Conservation (phyloP, 1,140 invertebrate species). For the Anadara kagoshimensis region DNA sequence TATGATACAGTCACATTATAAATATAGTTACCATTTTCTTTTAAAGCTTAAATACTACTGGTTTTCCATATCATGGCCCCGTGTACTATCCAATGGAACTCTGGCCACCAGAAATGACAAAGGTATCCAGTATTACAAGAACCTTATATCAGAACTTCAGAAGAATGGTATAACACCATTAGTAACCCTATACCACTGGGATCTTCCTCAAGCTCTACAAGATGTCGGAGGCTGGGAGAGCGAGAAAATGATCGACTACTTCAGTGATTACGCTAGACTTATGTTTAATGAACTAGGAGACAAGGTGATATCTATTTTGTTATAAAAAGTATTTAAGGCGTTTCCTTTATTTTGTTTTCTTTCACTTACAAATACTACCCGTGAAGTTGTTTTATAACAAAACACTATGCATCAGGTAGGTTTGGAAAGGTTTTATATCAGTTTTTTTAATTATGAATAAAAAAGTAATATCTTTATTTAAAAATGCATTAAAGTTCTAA, state of each 20-base stretch:
- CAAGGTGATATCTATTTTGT: slow-evolving; percentile 46
- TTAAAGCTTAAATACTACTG: slow-evolving; percentile 63
- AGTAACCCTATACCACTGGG: slow-evolving; percentile 78
- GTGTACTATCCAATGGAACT: slow-evolving; percentile 64
- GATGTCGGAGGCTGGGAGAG: slow-evolving; percentile 76
- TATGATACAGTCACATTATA: no score
- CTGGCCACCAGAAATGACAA: slow-evolving; percentile 39
- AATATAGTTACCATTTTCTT: no score
- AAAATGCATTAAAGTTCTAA: no score
- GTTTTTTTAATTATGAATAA: no score
- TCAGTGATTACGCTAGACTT: slow-evolving; percentile 74
- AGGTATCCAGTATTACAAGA: slow-evolving; percentile 68
- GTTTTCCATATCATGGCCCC: slow-evolving; percentile 70
- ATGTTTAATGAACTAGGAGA: slow-evolving; percentile 71
- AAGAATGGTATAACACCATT: slow-evolving; percentile 56
- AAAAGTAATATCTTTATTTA: no score
- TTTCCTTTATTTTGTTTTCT: no score
- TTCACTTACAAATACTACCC: no score
- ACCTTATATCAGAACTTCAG: slow-evolving; percentile 57
- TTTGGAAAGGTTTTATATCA: no score
- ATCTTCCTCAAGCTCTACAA: slow-evolving; percentile 72
- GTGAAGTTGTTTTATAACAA: no score
- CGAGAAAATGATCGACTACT: slow-evolving; percentile 74
- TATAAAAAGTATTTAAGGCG: no score
- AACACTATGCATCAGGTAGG: no score